These are phyloP conservation scores for Ceyx melanurus DNA, from an alignment of 2,113 vertebrate genomes.

Conservation along the genomic window DNA sequence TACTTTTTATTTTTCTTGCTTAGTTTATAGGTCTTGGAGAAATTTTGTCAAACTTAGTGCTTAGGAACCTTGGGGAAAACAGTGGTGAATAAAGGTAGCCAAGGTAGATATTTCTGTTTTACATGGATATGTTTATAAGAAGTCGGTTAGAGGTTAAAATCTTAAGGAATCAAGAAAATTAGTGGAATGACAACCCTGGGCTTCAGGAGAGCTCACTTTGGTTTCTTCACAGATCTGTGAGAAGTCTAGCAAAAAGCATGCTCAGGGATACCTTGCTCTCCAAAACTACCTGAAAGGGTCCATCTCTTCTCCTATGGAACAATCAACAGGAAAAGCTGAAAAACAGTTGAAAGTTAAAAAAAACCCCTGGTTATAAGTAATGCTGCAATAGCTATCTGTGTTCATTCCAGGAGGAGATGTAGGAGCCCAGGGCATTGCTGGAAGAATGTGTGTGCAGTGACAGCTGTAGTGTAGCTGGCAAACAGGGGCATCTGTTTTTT, in stretches of 20 bases:
- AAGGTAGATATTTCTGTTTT: not conserved
- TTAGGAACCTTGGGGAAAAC: not conserved
- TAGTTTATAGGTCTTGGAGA: not conserved
- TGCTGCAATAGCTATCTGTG: not conserved
- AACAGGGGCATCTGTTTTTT: not conserved
- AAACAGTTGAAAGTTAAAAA: no score
- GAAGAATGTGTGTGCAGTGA: rapidly evolving
- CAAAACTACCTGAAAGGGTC: not conserved
- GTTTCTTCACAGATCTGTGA: not conserved
- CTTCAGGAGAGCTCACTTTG: not conserved
- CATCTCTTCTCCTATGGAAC: not conserved
- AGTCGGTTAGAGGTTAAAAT: not conserved
- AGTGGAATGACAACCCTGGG: not conserved
- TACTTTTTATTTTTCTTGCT: not conserved
- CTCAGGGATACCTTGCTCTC: not conserved
- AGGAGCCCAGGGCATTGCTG: not conserved
- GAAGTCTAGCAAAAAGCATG: not conserved
- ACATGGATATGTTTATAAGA: not conserved
- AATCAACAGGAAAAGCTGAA: not conserved
- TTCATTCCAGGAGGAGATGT: not conserved
- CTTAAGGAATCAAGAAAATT: not conserved
- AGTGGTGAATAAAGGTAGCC: not conserved
- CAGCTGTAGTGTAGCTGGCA: not conserved
- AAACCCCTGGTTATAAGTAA: not conserved
- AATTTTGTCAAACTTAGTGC: not conserved